A percentile compares a stretch with the other conserved stretches of the same genome.
Evolutionary conservation across 2,888 invertebrate genomes (phyloP).

Genomic region (Drosophila stalkeri): DNA sequence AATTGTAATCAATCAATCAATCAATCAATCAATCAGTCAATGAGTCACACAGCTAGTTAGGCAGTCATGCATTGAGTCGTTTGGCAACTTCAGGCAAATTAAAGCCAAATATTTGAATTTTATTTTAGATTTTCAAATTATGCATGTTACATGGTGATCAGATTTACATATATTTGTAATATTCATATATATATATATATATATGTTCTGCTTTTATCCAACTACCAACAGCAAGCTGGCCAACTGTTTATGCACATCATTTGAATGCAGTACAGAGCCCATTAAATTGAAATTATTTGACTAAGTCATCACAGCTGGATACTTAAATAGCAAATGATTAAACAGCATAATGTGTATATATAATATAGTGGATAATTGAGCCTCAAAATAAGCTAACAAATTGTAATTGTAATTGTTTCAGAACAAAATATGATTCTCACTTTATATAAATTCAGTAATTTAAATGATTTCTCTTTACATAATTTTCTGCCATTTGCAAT

Average conservation of each 20-base stretch:
- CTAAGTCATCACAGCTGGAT: background rate
- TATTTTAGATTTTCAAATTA: constrained; percentile 36
- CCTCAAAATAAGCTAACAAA: background rate
- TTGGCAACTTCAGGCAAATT: constrained; percentile 48
- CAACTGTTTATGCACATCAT: background rate
- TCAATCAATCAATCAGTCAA: constrained; percentile 30
- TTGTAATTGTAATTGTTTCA: background rate
- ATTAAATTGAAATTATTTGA: constrained; percentile 3
- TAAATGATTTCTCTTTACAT: background rate
- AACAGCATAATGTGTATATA: background rate
- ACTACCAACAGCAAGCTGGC: background rate
- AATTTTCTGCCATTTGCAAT: background rate
- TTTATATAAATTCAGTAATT: background rate
- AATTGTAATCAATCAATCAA: constrained; percentile 20
- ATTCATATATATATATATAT: background rate
- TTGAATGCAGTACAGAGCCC: background rate
- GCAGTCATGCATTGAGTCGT: constrained; percentile 24
- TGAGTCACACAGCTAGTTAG: constrained; percentile 40
- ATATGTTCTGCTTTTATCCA: background rate
- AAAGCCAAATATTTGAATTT: constrained; percentile 52
- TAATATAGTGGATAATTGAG: background rate
- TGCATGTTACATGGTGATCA: background rate
- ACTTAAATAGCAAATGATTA: no score
- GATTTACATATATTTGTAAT: background rate
- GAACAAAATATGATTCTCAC: background rate